phyloP scores from a whole-genome alignment of 1,140 invertebrate species.

The Neodiprion virginianus region DNA sequence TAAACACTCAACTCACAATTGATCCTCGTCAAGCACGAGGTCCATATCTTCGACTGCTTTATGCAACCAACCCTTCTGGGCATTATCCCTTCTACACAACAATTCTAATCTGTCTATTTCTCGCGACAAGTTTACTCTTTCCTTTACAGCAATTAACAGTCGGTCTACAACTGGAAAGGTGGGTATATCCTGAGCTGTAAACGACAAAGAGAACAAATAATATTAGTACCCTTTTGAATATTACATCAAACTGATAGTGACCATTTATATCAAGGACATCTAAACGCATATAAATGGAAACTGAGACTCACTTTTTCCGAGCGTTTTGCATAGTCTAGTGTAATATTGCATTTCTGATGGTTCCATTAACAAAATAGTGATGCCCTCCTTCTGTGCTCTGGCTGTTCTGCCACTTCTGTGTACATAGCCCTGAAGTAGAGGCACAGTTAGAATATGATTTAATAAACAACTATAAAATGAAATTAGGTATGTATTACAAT shows the following conservation, averaged over 20 bases:
- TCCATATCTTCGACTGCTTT: conserved; percentile 87
- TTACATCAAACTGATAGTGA: conserved; percentile 1
- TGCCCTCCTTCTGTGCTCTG: conserved; percentile 84
- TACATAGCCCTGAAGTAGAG: conserved; percentile 79
- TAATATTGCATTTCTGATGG: conserved; percentile 85
- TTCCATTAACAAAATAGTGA: conserved; percentile 92
- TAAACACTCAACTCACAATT: conserved; percentile 65
- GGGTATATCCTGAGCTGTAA: conserved; percentile 80
- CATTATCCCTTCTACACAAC: conserved; percentile 69
- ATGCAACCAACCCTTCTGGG: conserved; percentile 81
- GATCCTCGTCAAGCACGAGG: conserved; percentile 80
- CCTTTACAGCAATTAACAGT: conserved; percentile 71
- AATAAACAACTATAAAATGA: conserved; percentile 23
- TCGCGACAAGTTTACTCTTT: conserved; percentile 77
- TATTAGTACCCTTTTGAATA: background rate
- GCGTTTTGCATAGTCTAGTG: conserved; percentile 79
- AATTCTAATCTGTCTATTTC: conserved; percentile 82
- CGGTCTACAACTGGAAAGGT: conserved; percentile 79
- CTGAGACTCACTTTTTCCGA: conserved; percentile 76
- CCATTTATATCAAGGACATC: background rate
- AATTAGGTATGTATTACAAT: conserved; percentile 1
- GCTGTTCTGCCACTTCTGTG: conserved; percentile 97
- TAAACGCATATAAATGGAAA: conserved; percentile 9
- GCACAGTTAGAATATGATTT: conserved; percentile 21
- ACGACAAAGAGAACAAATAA: conserved; percentile 15